Evolutionary conservation across 1,140 invertebrate genomes (phyloP).

Genomic region (Drosophila ambigua): DNA sequence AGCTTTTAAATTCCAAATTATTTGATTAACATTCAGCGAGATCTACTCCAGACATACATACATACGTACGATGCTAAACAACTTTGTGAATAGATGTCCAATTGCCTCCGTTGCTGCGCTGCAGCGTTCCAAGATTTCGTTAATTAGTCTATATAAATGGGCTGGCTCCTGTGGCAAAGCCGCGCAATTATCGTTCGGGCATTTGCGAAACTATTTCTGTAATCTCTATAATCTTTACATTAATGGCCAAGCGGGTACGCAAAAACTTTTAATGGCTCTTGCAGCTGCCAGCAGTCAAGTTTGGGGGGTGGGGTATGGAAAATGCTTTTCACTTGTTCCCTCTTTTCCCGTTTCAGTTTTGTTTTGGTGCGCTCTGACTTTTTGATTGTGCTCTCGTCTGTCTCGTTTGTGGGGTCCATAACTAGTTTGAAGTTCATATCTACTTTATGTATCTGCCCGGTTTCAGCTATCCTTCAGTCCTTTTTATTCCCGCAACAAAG

Average conservation of each 20-base stretch:
- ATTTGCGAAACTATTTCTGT: slow-evolving; percentile 68
- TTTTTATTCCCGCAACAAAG: slow-evolving; percentile 20
- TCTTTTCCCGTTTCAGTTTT: slow-evolving; percentile 41
- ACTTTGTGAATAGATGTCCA: neutral
- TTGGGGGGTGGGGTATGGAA: slow-evolving; percentile 17
- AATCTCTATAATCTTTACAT: slow-evolving; percentile 77
- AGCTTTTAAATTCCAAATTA: neutral
- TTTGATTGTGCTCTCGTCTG: slow-evolving; percentile 44
- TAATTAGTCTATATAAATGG: slow-evolving; percentile 41
- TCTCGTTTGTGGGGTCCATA: slow-evolving; percentile 64
- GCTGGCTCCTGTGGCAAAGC: slow-evolving; percentile 20
- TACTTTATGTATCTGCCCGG: slow-evolving; percentile 40
- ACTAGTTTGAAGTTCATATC: slow-evolving; percentile 79
- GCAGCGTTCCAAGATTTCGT: slow-evolving; percentile 1
- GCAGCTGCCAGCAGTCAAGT: slow-evolving; percentile 74
- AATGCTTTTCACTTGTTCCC: slow-evolving; percentile 51
- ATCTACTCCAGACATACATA: no score
- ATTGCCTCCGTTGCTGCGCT: neutral
- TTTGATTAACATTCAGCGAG: neutral
- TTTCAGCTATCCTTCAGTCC: slow-evolving; percentile 48
- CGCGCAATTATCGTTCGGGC: slow-evolving; percentile 65
- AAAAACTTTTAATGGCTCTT: slow-evolving; percentile 77
- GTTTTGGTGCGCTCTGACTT: slow-evolving; percentile 53
- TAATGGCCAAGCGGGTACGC: slow-evolving; percentile 61
- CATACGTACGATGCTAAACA: no score